Evolutionary conservation across 2,797 vertebrate genomes (phyloP).

Genomic region (Onychomys leucogaster): DNA sequence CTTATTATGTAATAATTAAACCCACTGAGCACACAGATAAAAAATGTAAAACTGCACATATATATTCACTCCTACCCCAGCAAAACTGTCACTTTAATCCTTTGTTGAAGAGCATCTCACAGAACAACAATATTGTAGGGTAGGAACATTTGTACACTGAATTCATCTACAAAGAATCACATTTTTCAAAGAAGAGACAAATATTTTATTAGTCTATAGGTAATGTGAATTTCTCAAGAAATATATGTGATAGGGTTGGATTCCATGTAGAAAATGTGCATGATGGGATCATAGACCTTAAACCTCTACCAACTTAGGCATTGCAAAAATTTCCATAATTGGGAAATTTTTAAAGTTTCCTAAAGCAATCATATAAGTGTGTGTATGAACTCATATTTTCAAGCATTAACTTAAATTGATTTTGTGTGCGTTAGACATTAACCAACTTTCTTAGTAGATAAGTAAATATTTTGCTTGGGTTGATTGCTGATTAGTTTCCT

Average conservation of each 20-base stretch:
- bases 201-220: neutral
- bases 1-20: constrained; percentile 24
- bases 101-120: neutral
- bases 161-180: neutral
- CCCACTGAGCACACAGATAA: neutral
- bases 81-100: neutral
- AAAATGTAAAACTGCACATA: neutral
- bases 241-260: neutral
- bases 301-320: neutral
- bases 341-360: neutral
- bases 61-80: neutral
- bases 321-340: neutral
- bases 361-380: neutral
- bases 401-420: neutral
- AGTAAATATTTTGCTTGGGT: neutral
- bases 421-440: neutral
- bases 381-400: neutral
- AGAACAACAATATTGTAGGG: neutral
- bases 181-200: neutral
- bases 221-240: neutral
- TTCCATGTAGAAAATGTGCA: rapidly evolving
- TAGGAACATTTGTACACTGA: neutral
- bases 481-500: neutral
- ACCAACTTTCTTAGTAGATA: neutral
- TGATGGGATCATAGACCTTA: neutral